phyloP scores from a whole-genome alignment of 2,888 invertebrate species.

The Parapristionchus giblindavisi region DNA sequence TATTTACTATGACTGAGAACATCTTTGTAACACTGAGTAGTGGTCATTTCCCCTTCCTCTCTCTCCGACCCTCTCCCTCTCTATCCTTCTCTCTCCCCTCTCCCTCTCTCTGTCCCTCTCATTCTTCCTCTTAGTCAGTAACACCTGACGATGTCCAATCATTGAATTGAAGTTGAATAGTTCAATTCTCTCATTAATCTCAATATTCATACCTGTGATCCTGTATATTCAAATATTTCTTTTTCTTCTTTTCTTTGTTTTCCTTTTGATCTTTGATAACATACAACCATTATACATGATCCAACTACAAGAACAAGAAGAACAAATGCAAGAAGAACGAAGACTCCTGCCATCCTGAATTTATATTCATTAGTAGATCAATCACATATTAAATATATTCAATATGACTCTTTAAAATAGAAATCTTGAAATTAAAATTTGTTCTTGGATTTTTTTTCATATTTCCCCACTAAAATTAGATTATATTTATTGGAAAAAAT shows the following conservation, averaged over 20 bases:
- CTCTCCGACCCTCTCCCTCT: conserved; percentile 10
- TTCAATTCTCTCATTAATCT: background rate
- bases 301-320: conserved; percentile 65
- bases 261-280: conserved; percentile 52
- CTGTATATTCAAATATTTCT: conserved; percentile 32
- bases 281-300: conserved; percentile 62
- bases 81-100: background rate
- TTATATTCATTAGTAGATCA: background rate
- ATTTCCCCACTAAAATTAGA: too few relatives aligned
- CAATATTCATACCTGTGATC: conserved; percentile 10
- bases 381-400: too few relatives aligned
- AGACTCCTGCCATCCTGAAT: conserved; percentile 67
- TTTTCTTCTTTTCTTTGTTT: conserved; percentile 37
- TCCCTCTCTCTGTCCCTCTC: background rate
- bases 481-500: too few relatives aligned
- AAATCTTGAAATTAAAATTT: too few relatives aligned
- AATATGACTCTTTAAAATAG: too few relatives aligned
- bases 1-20: background rate
- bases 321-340: conserved; percentile 66
- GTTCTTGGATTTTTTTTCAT: too few relatives aligned
- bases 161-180: background rate
- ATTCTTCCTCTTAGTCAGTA: too few relatives aligned
- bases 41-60: conserved; percentile 17
- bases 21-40: background rate
- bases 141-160: background rate